Conservation (phyloP, 2,113 vertebrate genomes). For the Loxodonta africana region DNA sequence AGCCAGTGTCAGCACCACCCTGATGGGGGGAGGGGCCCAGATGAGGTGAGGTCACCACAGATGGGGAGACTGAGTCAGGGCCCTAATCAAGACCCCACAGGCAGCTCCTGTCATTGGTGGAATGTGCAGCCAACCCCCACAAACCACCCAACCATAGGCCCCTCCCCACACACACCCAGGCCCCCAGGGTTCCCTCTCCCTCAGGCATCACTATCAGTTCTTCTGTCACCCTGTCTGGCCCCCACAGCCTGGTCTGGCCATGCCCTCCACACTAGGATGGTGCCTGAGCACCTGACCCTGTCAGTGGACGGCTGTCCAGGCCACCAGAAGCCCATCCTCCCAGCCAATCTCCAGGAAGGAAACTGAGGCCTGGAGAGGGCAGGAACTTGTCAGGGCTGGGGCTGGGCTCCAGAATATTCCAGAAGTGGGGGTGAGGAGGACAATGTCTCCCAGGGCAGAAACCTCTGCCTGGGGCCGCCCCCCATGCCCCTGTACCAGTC, state of each 20-base stretch:
- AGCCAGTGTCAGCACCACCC: background rate
- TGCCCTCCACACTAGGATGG: too few relatives aligned
- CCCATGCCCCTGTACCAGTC: constrained; percentile 61
- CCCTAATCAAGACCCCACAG: too few relatives aligned
- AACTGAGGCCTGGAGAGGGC: background rate
- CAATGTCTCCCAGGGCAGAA: background rate
- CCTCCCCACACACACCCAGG: rapidly evolving
- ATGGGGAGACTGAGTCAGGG: background rate
- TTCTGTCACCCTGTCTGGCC: too few relatives aligned
- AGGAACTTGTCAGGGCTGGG: background rate
- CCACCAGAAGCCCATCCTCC: background rate
- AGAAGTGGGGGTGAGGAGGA: background rate
- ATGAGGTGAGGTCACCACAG: background rate
- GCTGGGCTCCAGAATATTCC: background rate
- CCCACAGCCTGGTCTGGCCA: too few relatives aligned
- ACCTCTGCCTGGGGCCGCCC: background rate
- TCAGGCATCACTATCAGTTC: too few relatives aligned
- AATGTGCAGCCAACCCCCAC: background rate
- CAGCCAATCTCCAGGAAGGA: background rate
- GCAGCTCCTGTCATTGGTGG: background rate
- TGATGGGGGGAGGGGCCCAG: background rate
- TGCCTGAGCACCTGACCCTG: too few relatives aligned
- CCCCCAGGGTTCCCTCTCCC: background rate
- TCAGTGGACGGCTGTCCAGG: too few relatives aligned
- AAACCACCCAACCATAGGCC: too few relatives aligned